These are phyloP conservation scores for Seladonia tumulorum DNA, from an alignment of 2,888 invertebrate species.

Conservation along the genomic window DNA sequence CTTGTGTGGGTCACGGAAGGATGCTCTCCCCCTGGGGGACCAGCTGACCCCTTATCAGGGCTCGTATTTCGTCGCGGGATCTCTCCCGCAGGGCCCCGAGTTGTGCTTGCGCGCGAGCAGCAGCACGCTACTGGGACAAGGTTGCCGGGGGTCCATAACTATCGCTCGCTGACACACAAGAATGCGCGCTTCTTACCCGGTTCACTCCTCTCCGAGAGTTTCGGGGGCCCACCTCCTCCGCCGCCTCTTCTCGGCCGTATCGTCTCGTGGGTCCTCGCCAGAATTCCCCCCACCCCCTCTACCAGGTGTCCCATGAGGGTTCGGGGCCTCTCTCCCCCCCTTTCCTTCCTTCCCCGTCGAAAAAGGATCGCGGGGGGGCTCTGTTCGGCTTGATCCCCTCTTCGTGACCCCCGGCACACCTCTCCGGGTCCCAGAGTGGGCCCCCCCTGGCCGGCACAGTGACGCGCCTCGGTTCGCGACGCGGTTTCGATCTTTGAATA, in stretches of 20 bases:
- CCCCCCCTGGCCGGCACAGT: slow-evolving; percentile 54
- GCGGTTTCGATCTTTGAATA: slow-evolving; percentile 81
- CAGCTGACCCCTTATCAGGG: slow-evolving; percentile 47
- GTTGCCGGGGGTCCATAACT: slow-evolving; percentile 82
- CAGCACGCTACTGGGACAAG: slow-evolving; percentile 82
- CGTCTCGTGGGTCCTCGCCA: slow-evolving; percentile 49
- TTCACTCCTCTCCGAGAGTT: slow-evolving; percentile 65
- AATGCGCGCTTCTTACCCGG: slow-evolving; percentile 78
- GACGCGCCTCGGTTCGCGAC: slow-evolving; percentile 67
- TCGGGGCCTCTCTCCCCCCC: slow-evolving; percentile 60
- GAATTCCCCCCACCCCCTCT: slow-evolving; percentile 52
- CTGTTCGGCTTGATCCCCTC: slow-evolving; percentile 49
- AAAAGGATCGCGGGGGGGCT: slow-evolving; percentile 65
- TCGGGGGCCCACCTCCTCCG: slow-evolving; percentile 19
- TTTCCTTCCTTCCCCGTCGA: slow-evolving; percentile 18
- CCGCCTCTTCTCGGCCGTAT: slow-evolving; percentile 27
- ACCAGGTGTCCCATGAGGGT: slow-evolving; percentile 37
- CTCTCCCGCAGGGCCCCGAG: background rate
- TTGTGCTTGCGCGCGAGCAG: background rate
- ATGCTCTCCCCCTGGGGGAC: slow-evolving; percentile 36
- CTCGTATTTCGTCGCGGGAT: slow-evolving; percentile 45
- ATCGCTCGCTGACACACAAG: slow-evolving; percentile 80
- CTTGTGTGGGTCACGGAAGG: slow-evolving; percentile 43
- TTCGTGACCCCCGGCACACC: slow-evolving; percentile 46
- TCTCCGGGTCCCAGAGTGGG: slow-evolving; percentile 31